A percentile compares a stretch with the other conserved stretches of the same genome.
Evolutionary conservation across 1,140 invertebrate genomes (phyloP).

Genomic region (Mycetomoellerius zeteki): DNA sequence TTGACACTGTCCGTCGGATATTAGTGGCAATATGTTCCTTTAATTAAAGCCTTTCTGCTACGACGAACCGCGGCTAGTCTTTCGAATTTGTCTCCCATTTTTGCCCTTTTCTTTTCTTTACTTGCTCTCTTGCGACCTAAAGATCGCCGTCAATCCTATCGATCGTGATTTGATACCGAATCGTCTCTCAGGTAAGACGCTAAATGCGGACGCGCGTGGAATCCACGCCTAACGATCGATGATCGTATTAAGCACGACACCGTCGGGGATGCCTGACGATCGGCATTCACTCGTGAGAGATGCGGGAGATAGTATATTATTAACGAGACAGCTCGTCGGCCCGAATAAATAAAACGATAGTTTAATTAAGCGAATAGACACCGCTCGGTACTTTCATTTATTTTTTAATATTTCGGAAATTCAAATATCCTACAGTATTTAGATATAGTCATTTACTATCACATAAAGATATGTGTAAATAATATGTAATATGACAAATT

Average conservation of each 20-base stretch:
- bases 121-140: slow-evolving; percentile 49
- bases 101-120: neutral
- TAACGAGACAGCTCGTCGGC: slow-evolving; percentile 53
- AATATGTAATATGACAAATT: neutral
- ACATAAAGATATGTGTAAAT: neutral
- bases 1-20: slow-evolving; percentile 84
- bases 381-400: slow-evolving; percentile 4
- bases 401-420: neutral
- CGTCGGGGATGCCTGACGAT: slow-evolving; percentile 70
- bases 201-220: slow-evolving; percentile 66
- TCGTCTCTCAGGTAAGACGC: slow-evolving; percentile 46
- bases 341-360: slow-evolving; percentile 46
- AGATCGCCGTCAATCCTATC: slow-evolving; percentile 74
- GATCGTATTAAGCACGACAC: slow-evolving; percentile 77
- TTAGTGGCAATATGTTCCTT: slow-evolving; percentile 86
- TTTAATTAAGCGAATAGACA: slow-evolving; percentile 56
- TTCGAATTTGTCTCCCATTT: neutral
- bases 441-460: neutral
- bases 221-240: slow-evolving; percentile 71
- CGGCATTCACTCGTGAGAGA: slow-evolving; percentile 57
- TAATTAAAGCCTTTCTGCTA: slow-evolving; percentile 82
- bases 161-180: slow-evolving; percentile 67
- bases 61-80: slow-evolving; percentile 2
- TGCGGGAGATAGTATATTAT: slow-evolving; percentile 59
- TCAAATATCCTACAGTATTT: neutral